phyloP scores from a whole-genome alignment of 2,113 vertebrate genomes.

The Caretta caretta region DNA sequence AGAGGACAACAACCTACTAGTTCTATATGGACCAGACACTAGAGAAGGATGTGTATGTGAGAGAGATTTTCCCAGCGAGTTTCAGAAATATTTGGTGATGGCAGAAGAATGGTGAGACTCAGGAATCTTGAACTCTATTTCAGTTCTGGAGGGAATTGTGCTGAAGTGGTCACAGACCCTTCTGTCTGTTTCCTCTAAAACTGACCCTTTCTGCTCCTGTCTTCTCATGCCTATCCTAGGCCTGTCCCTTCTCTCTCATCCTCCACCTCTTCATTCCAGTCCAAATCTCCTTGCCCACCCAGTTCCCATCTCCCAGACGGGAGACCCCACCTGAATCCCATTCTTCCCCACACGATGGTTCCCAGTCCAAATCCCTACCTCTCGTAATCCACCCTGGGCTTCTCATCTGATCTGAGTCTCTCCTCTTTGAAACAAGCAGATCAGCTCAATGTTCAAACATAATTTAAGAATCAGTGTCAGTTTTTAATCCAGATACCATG shows the following conservation, averaged over 20 bases:
- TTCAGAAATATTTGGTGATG: not conserved
- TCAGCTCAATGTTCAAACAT: not conserved
- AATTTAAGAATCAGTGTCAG: not conserved
- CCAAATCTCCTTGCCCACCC: not conserved
- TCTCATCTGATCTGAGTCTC: not conserved
- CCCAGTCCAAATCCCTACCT: rapidly evolving
- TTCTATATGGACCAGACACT: not conserved
- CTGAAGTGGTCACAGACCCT: not conserved
- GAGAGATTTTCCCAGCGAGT: not conserved
- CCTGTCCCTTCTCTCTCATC: not conserved
- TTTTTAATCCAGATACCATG: not conserved
- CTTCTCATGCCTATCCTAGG: not conserved
- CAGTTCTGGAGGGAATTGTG: not conserved
- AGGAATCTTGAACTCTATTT: not conserved
- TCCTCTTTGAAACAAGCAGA: not conserved
- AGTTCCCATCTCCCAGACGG: not conserved
- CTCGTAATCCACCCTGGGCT: not conserved
- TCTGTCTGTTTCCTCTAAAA: not conserved
- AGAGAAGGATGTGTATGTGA: not conserved
- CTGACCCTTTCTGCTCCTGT: not conserved
- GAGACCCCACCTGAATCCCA: not conserved
- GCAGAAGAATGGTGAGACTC: not conserved
- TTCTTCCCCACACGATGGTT: not conserved
- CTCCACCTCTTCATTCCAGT: not conserved
- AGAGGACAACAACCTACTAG: not conserved